Percentiles rank a stretch among this genome's conserved stretches.
Conservation (phyloP, 1,140 invertebrate species). For the Theocolax elegans region DNA sequence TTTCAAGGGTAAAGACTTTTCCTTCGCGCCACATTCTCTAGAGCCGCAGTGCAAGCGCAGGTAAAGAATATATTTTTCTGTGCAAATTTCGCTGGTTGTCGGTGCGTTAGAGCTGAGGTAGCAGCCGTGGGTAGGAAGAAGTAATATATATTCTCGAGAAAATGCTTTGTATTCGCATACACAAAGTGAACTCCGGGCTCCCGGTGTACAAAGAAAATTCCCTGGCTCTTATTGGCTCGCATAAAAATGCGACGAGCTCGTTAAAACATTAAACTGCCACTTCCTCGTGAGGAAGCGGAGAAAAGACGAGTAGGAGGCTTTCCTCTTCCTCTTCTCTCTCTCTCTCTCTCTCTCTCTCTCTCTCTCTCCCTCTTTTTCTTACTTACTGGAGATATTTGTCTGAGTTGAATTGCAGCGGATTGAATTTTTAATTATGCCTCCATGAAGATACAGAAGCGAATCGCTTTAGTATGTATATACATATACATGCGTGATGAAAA, state of each 20-base stretch:
- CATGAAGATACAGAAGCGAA: background rate
- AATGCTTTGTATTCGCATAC: constrained; percentile 28
- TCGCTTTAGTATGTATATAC: no score
- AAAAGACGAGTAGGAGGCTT: background rate
- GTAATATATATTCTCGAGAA: constrained; percentile 19
- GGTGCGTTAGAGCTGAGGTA: background rate
- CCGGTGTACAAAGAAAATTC: background rate
- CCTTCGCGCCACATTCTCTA: background rate
- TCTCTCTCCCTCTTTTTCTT: background rate
- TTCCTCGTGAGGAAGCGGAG: background rate
- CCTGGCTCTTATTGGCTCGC: constrained; percentile 20
- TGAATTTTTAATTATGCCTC: constrained; percentile 4
- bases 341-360: background rate
- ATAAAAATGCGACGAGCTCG: constrained; percentile 33
- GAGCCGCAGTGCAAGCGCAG: background rate
- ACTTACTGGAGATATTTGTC: constrained; percentile 2
- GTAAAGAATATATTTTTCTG: constrained; percentile 19
- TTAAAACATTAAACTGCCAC: constrained; percentile 39
- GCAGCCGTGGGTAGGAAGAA: background rate
- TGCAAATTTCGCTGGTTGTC: constrained; percentile 10
- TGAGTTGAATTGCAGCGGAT: background rate
- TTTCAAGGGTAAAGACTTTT: constrained; percentile 4
- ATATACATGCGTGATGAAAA: background rate
- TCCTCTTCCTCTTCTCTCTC: background rate
- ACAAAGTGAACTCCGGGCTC: background rate